Conservation (phyloP, 2,888 invertebrate genomes). For the Urechis unicinctus region DNA sequence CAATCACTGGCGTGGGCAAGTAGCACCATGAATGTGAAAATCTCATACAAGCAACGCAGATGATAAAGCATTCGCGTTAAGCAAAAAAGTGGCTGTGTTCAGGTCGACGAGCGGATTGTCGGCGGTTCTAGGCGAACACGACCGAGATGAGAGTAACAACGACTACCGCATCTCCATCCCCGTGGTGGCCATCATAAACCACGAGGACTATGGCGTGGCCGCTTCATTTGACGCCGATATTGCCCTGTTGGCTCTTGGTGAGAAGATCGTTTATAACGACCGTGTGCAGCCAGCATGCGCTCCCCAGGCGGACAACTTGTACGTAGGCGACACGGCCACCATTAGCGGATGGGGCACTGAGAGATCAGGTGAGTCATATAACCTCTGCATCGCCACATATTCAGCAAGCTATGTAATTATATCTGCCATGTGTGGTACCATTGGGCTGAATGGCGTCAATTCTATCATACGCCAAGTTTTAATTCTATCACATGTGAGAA, state of each 20-base stretch:
- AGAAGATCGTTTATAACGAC: not conserved
- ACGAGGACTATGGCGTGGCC: conserved; percentile 7
- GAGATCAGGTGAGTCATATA: conserved; percentile 6
- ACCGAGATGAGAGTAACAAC: not conserved
- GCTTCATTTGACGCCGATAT: conserved; percentile 7
- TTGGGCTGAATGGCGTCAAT: too few species aligned
- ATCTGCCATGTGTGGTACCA: too few species aligned
- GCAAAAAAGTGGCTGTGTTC: not conserved
- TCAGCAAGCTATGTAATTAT: too few species aligned
- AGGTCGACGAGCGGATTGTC: not conserved
- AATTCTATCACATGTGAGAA: too few species aligned
- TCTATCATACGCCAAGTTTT: too few species aligned
- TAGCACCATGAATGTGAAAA: not conserved
- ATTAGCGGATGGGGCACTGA: conserved; percentile 6
- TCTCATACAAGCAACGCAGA: too few species aligned
- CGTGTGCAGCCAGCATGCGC: conserved; percentile 6
- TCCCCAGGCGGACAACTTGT: conserved; percentile 1
- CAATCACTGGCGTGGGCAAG: not conserved
- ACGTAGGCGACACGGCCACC: not conserved
- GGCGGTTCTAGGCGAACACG: conserved; percentile 7
- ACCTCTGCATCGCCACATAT: too few species aligned
- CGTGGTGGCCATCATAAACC: not conserved
- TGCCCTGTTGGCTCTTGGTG: conserved; percentile 3
- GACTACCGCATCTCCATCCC: not conserved
- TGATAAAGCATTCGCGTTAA: too few species aligned